Base-by-base conservation (phyloP, 2,888 invertebrate species). In the Griposia aprilina region DNA sequence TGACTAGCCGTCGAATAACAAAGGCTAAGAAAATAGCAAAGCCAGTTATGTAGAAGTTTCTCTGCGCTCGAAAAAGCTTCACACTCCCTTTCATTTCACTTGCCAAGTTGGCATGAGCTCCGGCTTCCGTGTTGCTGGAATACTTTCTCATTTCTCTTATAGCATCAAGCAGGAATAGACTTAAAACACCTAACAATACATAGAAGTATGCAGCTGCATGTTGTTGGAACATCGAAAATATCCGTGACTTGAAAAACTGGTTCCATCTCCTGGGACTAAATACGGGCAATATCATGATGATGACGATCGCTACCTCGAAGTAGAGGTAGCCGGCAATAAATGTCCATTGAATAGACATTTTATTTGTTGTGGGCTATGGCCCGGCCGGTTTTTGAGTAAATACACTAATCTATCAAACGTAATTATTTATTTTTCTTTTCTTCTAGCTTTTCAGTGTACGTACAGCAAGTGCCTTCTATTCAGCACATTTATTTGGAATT, bases 331-430 rank as follows among this genome's bases (percentile, higher is more conserved):
- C 97, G 80, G 98, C 98, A 73, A 98, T 97, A 74, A 98, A 95
- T 23, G 98, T 98, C 98, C 98, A 98, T 92, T 98, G 98, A 81
- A 98, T 96, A 93, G 98, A 98, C 98, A 98, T 98, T 79, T 88
- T 97, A 30, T 59, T 15, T 60, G n/a, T 41, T 69, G 17, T 17
- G 10, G 50, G 30, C 30, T 30, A 13, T 4, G 36, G 55, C 26
- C 78, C 75, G 78, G 80, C 80, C 71, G 80, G 75, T 79, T 59
- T 65, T 23, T 17, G 20, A 55, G 6, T 17, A 57, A 80, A 26
- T 52, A 62, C 57, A 79, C 65, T 23, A 66, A 26, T 1, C n/a
- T 26, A 8, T 23, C 17, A 17, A 50, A 20, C 7, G 48, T 52
- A 52, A 71, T 23, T 17, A 15, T 15, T 13, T 63, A 2, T 23